Base-by-base conservation (phyloP, 2,888 invertebrate genomes). In the Rhodophaea formosa region DNA sequence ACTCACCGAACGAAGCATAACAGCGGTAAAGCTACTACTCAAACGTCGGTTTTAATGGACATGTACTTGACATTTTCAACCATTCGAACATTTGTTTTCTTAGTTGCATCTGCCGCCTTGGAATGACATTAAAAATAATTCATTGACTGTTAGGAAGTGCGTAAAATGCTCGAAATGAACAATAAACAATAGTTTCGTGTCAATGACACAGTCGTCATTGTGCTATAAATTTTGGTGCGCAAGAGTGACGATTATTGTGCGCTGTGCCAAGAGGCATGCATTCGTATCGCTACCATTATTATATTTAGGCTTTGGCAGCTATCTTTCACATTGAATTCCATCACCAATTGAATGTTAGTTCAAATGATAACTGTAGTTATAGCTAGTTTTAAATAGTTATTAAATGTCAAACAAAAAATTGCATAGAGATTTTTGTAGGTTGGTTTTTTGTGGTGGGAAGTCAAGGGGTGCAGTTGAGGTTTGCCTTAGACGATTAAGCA, bases 151-250 rank as follows among this genome's bases (percentile, higher is more conserved):
- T 56, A 56, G 56, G 56, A 56, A 56, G 56, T 49, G 39, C 56
- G 56, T 56, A 56, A 59, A 60, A 30, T 57, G 15, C 55, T 54
- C 53, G 54, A 58, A 61, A 59, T 62, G 62, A 70, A 78, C 75
- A 79, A 77, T 79, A 75, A 72, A 79, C 79, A 80, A 80, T 79
- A 72, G 76, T 74, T 72, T 39, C 69, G 71, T 76, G 79, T 75
- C 77, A 79, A 71, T 79, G 78, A 75, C 79, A 75, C 66, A 61
- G 63, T 65, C 62, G 66, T 67, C 72, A 74, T 74, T 74, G 72
- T 72, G 56, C 65, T 63, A 66, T 61, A 63, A 65, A 65, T 56
- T 71, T 68, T 63, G 69, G 66, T 61, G 63, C 60, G 62, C 62
- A 59, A 58, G 61, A 59, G 56, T 60, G 58, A 71, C 67, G 70